Percentiles rank a stretch among this genome's conserved stretches.
Evolutionary conservation across 2,113 vertebrate genomes (phyloP).

Genomic region (Glareola pratincola): DNA sequence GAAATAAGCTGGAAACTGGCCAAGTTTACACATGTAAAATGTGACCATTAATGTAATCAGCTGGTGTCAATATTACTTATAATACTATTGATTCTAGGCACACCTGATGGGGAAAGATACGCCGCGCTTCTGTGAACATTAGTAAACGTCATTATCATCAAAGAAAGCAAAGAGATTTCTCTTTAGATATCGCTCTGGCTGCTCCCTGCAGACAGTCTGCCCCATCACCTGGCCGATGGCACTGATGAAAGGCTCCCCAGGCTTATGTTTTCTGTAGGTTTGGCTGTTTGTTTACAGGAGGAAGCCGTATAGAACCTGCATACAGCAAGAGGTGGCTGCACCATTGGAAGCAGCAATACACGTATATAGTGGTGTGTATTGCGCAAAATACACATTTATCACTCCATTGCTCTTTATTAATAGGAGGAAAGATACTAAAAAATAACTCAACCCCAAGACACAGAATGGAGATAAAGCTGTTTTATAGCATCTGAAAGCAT

Average conservation of each 20-base stretch:
- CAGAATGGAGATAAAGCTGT: slow-evolving; percentile 45
- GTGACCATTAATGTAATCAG: neutral
- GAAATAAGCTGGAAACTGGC: neutral
- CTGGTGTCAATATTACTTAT: neutral
- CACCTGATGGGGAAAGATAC: neutral
- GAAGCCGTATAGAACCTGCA: neutral
- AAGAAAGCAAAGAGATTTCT: neutral
- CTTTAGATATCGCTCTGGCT: neutral
- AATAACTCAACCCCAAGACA: slow-evolving; percentile 40
- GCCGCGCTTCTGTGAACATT: neutral
- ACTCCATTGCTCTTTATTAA: slow-evolving; percentile 60
- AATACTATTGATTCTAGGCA: neutral
- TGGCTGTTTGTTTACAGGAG: neutral
- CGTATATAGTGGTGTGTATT: neutral
- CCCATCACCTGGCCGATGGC: neutral
- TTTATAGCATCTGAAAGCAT: slow-evolving; percentile 43
- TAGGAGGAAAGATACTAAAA: slow-evolving; percentile 50
- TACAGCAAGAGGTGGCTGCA: neutral
- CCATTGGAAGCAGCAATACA: neutral
- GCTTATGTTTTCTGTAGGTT: neutral
- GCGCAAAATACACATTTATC: slow-evolving; percentile 31
- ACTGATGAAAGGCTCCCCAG: neutral
- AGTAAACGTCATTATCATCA: neutral
- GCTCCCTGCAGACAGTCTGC: neutral
- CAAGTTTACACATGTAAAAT: neutral